Evolutionary conservation across 2,888 invertebrate genomes (phyloP), one percentile per base, ranked within the genome.

Genomic region (Apodemia mormo): DNA sequence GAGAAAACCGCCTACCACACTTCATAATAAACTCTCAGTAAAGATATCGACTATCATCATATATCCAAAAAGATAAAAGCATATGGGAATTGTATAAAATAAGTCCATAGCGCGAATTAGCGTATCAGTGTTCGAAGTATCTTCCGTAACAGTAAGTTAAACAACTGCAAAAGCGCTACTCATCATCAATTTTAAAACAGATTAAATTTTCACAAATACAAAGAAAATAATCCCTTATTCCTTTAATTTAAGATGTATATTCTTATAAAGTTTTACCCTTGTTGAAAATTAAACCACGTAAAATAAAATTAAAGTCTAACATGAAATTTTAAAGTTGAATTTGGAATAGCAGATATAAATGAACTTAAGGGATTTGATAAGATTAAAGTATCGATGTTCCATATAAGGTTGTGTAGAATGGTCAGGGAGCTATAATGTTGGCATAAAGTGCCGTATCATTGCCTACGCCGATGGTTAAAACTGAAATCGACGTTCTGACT

Each of bases 311-410:
- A 9, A 52, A 58, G 58, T 66, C 65, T 68, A 72, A 22, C 3
- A 1, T 12, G 2, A 43, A 40, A 7, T 1, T n/a, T 52, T 72
- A 75, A 64, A 68, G 71, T 71, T 65, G 5, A 68, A 69, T 70
- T 71, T 74, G 1, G n/a, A 54, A 64, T 70, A 68, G 54, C 8
- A 29, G 8, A 29, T 2, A 22, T 52, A 70, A 73, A 75, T 74
- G 56, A 74, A 74, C 71, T 75, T 73, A 75, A 74, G 72, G 75
- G 74, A 76, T 76, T 75, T 75, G 77, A 77, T 77, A 74, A 76
- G 76, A 76, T 76, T 73, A 75, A 73, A 72, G 72, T 71, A 70
- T 70, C 75, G 75, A 76, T 76, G 77, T 67, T 72, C 77, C 77
- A 64, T 76, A 77, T 75, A 77, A 72, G 77, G 76, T 56, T 70